These are phyloP conservation scores for Chymomyza caudatula DNA, from an alignment of 2,888 invertebrate genomes.

Conservation along the genomic window DNA sequence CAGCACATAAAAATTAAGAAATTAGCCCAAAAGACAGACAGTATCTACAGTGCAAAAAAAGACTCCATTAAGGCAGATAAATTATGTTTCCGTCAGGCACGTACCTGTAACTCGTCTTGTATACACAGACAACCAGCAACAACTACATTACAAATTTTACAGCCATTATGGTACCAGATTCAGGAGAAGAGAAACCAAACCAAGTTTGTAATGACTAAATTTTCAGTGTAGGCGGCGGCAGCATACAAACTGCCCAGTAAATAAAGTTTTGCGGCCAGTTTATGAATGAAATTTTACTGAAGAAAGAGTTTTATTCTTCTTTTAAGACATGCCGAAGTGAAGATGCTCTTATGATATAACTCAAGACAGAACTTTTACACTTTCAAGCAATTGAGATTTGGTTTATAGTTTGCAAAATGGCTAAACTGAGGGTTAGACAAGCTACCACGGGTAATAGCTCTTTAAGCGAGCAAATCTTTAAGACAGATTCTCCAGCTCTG, in stretches of 20 bases:
- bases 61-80: conserved; percentile 26
- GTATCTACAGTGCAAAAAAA: conserved; percentile 10
- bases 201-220: conserved; percentile 60
- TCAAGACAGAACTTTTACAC: no score
- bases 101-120: conserved; percentile 7
- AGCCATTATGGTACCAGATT: conserved; percentile 30
- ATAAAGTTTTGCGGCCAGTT: conserved; percentile 41
- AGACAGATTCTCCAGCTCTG: no score
- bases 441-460: no score
- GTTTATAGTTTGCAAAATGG: no score
- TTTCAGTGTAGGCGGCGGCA: conserved; percentile 57
- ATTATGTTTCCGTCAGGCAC: conserved; percentile 29
- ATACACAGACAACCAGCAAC: not conserved
- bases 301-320: not conserved
- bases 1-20: conserved; percentile 64
- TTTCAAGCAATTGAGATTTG: no score
- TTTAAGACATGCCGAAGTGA: not conserved
- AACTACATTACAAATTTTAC: conserved; percentile 17
- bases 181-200: conserved; percentile 16
- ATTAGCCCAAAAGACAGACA: conserved; percentile 44
- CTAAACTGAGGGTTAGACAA: no score
- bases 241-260: conserved; percentile 52
- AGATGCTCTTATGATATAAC: not conserved
- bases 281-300: conserved; percentile 59
- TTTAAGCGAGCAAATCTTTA: no score